Percentiles rank a stretch among this genome's conserved stretches.
Evolutionary conservation across 2,797 vertebrate species (phyloP).

Genomic region (Siniperca undulata): DNA sequence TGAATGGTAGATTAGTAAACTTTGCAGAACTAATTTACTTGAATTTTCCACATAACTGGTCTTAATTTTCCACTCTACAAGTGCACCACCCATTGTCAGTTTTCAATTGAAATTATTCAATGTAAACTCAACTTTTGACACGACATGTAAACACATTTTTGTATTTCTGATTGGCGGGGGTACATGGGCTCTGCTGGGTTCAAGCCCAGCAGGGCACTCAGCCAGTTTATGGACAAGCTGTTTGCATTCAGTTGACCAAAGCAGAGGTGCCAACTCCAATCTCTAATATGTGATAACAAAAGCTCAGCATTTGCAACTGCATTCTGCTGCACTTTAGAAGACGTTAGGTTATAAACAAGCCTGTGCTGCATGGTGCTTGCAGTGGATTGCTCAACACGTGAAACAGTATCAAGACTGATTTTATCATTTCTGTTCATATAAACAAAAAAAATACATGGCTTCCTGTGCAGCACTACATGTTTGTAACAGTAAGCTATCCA

Average conservation of each 20-base stretch:
- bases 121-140: too few relatives aligned
- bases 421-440: too few relatives aligned
- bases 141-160: neutral
- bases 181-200: neutral
- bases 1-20: neutral
- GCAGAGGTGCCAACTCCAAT: neutral
- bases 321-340: neutral
- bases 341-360: neutral
- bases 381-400: too few relatives aligned
- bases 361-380: too few relatives aligned
- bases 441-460: too few relatives aligned
- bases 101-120: neutral
- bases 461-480: too few relatives aligned
- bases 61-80: neutral
- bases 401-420: too few relatives aligned
- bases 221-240: too few relatives aligned
- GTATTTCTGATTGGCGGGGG: neutral
- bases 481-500: too few relatives aligned
- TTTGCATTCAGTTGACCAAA: neutral
- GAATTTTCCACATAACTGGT: neutral
- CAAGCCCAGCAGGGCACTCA: neutral
- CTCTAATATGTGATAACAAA: neutral
- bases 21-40: neutral
- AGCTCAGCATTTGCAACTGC: neutral
- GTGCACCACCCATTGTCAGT: neutral